These are phyloP conservation scores for Atopsyche davidsoni DNA, from an alignment of 1,140 invertebrate species.

Conservation along the genomic window DNA sequence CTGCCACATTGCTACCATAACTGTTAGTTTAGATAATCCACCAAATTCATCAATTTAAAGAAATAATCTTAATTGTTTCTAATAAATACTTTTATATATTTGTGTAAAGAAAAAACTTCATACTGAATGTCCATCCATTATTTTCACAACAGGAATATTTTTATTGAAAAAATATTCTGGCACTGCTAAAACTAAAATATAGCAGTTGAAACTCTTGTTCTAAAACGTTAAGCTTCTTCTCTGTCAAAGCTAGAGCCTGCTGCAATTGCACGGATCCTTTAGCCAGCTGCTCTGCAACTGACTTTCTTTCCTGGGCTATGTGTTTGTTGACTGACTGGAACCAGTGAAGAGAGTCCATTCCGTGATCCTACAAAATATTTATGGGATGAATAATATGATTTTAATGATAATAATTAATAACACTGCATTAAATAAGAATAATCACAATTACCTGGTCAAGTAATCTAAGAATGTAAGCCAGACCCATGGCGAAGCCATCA, in stretches of 20 bases:
- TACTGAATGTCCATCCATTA: too few species aligned
- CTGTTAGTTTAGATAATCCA: too few species aligned
- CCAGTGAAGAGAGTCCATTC: slow-evolving; percentile 95
- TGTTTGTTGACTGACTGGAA: slow-evolving; percentile 85
- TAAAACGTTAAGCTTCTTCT: slow-evolving; percentile 76
- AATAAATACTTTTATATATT: too few species aligned
- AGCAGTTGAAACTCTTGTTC: slow-evolving; percentile 87
- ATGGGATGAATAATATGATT: too few species aligned
- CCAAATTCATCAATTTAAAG: too few species aligned
- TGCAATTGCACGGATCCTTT: slow-evolving; percentile 61
- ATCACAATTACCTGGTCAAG: slow-evolving; percentile 59
- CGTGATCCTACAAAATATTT: slow-evolving; percentile 45
- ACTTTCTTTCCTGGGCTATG: slow-evolving; percentile 54
- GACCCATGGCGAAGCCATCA: slow-evolving; percentile 96
- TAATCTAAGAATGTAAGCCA: slow-evolving; percentile 66
- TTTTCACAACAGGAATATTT: too few species aligned
- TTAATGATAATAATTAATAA: slow-evolving; percentile 8
- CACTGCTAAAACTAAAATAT: slow-evolving; percentile 88
- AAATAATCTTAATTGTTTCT: too few species aligned
- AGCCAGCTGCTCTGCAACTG: slow-evolving; percentile 48
- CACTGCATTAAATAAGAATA: slow-evolving; percentile 33
- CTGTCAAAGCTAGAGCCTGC: slow-evolving; percentile 88
- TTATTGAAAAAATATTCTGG: slow-evolving; percentile 85
- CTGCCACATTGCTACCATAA: too few species aligned
- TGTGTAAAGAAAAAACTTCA: too few species aligned